phyloP scores from a whole-genome alignment of 92 coral and sea anemone species.

The Porites cylindrica region DNA sequence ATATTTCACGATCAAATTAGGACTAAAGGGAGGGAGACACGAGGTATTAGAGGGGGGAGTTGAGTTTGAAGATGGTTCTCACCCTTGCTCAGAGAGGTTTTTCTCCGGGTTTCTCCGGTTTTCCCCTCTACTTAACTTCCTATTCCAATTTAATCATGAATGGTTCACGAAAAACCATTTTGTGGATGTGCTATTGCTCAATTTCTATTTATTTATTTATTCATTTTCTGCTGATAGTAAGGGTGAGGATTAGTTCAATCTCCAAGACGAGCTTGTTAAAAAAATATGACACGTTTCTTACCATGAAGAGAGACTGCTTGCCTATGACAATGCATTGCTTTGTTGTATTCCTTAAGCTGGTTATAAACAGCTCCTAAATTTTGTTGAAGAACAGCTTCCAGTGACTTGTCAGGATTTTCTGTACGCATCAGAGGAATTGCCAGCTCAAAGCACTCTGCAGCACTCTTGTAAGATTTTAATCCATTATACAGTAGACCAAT shows the following conservation, averaged over 20 bases:
- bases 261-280: neutral
- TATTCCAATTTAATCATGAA: too few species aligned
- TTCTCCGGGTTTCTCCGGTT: too few species aligned
- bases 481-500: slow-evolving; percentile 91
- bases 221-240: too few species aligned
- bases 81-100: too few species aligned
- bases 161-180: too few species aligned
- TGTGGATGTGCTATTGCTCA: too few species aligned
- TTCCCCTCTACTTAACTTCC: too few species aligned
- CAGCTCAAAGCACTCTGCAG: slow-evolving; percentile 92
- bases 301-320: slow-evolving; percentile 90
- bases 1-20: too few species aligned
- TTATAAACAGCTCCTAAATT: slow-evolving; percentile 97
- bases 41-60: too few species aligned
- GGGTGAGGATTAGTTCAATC: neutral
- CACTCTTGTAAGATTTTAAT: slow-evolving; percentile 81
- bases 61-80: too few species aligned
- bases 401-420: slow-evolving; percentile 57
- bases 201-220: too few species aligned
- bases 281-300: slow-evolving; percentile 36
- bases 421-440: slow-evolving; percentile 79
- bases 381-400: slow-evolving; percentile 90
- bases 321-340: slow-evolving; percentile 85
- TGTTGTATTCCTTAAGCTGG: slow-evolving; percentile 78
- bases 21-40: too few species aligned